Percentiles rank a stretch among this genome's conserved stretches.
phyloP scores from a whole-genome alignment of 2,113 vertebrate species.

The Platichthys flesus region DNA sequence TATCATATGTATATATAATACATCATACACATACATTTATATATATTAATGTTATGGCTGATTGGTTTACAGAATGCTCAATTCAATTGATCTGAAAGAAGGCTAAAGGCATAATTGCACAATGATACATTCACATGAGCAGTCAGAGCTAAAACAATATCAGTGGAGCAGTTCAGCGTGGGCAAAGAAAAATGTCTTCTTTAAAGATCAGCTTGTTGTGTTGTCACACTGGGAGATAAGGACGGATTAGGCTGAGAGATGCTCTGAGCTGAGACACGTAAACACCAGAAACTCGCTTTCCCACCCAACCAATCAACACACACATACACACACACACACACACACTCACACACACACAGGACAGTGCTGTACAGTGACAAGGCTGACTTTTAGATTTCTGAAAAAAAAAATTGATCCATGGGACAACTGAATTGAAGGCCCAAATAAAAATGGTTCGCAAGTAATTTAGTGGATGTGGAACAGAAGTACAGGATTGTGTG shows the following conservation, averaged over 20 bases:
- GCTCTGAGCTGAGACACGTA: constrained; percentile 78
- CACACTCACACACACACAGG: constrained; percentile 17
- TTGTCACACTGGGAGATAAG: constrained; percentile 76
- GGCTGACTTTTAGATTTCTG: not conserved
- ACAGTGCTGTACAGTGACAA: not conserved
- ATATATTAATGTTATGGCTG: not conserved
- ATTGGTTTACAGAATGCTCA: not conserved
- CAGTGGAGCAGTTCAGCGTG: constrained; percentile 54
- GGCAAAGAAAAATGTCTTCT: constrained; percentile 73
- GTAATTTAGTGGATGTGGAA: not conserved
- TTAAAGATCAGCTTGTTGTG: constrained; percentile 78
- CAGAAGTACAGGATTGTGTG: not conserved
- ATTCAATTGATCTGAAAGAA: constrained; percentile 45
- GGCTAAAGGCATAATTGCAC: constrained; percentile 3
- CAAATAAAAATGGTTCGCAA: not conserved
- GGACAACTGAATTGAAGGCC: not conserved
- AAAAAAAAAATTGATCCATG: not conserved
- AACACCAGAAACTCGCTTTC: constrained; percentile 63
- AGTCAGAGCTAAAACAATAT: constrained; percentile 52
- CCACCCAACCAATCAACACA: constrained; percentile 40
- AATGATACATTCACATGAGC: constrained; percentile 20
- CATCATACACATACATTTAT: not conserved
- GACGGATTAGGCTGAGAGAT: constrained; percentile 75
- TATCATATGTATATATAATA: not conserved
- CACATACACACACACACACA: constrained; percentile 31